These are phyloP conservation scores for Zosterops japonicus DNA, from an alignment of 2,113 vertebrate genomes.

Conservation along the genomic window DNA sequence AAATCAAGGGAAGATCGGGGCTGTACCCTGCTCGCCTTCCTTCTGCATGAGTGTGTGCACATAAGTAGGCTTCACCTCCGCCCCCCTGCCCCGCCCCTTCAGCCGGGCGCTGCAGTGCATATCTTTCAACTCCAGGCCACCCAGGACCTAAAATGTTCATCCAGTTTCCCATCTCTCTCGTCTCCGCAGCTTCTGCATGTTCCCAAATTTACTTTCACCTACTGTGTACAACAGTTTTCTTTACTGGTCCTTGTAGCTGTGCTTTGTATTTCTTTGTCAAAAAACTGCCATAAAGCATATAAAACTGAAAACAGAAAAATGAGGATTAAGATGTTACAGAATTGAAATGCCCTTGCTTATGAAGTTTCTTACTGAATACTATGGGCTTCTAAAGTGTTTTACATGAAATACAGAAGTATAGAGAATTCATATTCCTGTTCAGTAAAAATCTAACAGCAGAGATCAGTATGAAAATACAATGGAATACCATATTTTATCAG, in stretches of 20 bases:
- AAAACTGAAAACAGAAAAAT: neutral
- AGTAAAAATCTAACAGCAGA: neutral
- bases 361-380: neutral
- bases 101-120: accelerated
- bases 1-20: neutral
- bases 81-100: neutral
- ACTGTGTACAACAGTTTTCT: neutral
- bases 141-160: neutral
- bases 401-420: neutral
- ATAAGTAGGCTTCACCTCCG: neutral
- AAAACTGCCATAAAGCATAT: neutral
- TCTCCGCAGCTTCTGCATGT: neutral
- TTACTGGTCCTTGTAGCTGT: neutral
- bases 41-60: neutral
- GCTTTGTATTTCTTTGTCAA: neutral
- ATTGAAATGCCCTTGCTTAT: neutral
- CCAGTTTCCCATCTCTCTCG: neutral
- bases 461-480: neutral
- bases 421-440: neutral
- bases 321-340: neutral
- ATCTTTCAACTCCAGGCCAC: neutral
- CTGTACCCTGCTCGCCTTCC: neutral
- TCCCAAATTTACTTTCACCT: neutral
- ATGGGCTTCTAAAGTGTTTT: slow-evolving; percentile 1
- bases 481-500: slow-evolving; percentile 8